Evolutionary conservation across 2,888 invertebrate genomes (phyloP), one percentile per base, ranked within the genome.

Genomic region (Eupithecia centaureata): DNA sequence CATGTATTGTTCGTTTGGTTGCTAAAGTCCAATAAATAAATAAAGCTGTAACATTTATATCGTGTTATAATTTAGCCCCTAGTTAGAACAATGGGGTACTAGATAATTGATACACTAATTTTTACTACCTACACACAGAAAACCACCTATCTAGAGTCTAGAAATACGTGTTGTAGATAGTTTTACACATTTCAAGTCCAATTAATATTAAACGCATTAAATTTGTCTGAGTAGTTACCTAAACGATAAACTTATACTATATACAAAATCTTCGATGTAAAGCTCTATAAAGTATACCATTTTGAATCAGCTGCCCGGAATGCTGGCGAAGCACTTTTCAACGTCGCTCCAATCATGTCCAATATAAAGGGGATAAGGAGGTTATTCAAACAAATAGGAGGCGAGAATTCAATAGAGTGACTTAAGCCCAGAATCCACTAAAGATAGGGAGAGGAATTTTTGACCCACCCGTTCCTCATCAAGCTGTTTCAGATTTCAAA

Each of bases 361-460:
- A 64, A 63, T 65, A 67, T 65, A 67, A 70, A 65, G 59, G 61
- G 69, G 67, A 65, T 65, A 59, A 72, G 59, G 70, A 22, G 64
- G 56, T 72, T 72, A 72, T 70, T 70, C 64, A 70, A 72, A 72
- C 68, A 70, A 70, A 70, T 70, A 63, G 64, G 47, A 61, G 61
- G 64, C 59, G 58, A 58, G 60, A 64, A 59, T 70, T 67, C 68
- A 68, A 72, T 57, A 57, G 32, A 57, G 27, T 28, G 32, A 28
- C 28, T 56, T 15, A 56, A 56, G 30, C 10, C 10, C 12, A 25
- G 51, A 22, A 13, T 51, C 13, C 13, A 51, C 51, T 38, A 27
- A 7, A 27, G 27, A 27, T 12, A 1, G 27, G 52, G 13, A 27
- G 15, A 5, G 25, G 15, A 52, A 52, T 25, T 51, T 25, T 5